phyloP scores from a whole-genome alignment of 2,113 vertebrate genomes.

The human region DNA sequence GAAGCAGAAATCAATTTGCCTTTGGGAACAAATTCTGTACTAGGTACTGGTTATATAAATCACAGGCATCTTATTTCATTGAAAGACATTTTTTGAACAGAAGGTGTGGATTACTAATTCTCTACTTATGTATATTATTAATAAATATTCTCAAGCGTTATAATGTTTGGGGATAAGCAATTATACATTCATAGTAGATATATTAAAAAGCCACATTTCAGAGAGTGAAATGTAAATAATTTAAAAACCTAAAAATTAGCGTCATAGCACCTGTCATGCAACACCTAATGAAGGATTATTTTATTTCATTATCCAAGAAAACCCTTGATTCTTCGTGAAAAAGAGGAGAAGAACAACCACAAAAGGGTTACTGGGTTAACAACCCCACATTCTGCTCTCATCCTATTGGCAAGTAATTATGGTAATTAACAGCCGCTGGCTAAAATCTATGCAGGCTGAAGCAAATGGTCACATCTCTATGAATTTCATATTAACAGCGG shows the following conservation, averaged over 20 bases:
- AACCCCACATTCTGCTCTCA: neutral
- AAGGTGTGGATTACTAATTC: neutral
- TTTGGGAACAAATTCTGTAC: constrained; percentile 14
- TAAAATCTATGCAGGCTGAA: neutral
- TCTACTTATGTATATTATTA: neutral
- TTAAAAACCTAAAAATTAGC: constrained; percentile 6
- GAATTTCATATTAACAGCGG: neutral
- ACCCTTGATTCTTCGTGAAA: neutral
- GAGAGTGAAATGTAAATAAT: neutral
- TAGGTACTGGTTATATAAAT: constrained; percentile 5
- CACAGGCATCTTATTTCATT: constrained; percentile 14
- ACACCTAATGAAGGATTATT: neutral
- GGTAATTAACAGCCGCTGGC: neutral
- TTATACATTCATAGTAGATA: neutral
- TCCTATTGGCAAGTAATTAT: neutral
- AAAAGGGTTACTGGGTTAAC: neutral
- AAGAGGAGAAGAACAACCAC: neutral
- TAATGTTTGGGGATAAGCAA: neutral
- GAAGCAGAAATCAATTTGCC: constrained; percentile 41
- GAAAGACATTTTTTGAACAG: neutral
- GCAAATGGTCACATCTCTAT: neutral
- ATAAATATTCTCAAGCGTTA: neutral
- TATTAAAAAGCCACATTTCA: neutral
- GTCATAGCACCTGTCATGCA: neutral
- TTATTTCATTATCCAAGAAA: neutral